phyloP scores from a whole-genome alignment of 2,113 vertebrate genomes.

The Cephalopholis sonnerati region DNA sequence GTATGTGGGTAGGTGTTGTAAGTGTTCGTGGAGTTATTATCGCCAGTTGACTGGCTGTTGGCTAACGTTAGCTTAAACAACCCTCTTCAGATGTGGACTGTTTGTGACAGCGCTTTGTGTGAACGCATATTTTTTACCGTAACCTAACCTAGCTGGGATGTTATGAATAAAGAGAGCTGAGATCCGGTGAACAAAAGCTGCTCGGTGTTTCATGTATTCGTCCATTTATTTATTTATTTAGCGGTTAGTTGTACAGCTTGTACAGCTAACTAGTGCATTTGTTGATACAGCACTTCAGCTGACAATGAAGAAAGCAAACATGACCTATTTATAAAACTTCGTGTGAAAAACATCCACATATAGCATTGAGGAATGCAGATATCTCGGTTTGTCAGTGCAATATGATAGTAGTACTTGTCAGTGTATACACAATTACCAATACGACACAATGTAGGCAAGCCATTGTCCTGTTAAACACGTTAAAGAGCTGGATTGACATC shows the following conservation, averaged over 20 bases:
- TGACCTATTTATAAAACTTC: neutral
- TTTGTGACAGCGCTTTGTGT: slow-evolving; percentile 63
- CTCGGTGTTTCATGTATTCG: slow-evolving; percentile 28
- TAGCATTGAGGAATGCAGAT: neutral
- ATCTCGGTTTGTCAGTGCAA: neutral
- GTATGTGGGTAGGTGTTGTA: slow-evolving; percentile 55
- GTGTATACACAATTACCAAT: slow-evolving; percentile 10
- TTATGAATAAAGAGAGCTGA: slow-evolving; percentile 17
- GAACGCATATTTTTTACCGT: slow-evolving; percentile 34
- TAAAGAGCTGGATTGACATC: neutral
- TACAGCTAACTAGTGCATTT: slow-evolving; percentile 61
- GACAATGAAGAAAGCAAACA: slow-evolving; percentile 20
- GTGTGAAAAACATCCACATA: neutral
- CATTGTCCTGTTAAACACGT: slow-evolving; percentile 11
- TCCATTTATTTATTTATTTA: slow-evolving; percentile 36
- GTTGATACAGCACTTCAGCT: slow-evolving; percentile 51
- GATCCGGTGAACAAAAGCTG: slow-evolving; percentile 44
- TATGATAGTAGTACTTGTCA: neutral
- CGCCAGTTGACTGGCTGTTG: slow-evolving; percentile 62
- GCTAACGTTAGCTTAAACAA: slow-evolving; percentile 73
- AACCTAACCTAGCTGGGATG: slow-evolving; percentile 19
- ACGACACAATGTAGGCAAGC: neutral
- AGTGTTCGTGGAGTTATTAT: slow-evolving; percentile 70
- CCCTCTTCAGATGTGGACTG: slow-evolving; percentile 50
- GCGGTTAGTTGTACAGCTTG: slow-evolving; percentile 48